Evolutionary conservation across 2,888 invertebrate species (phyloP), one percentile per base, ranked within the genome.

Genomic region (Desoria tigrina): DNA sequence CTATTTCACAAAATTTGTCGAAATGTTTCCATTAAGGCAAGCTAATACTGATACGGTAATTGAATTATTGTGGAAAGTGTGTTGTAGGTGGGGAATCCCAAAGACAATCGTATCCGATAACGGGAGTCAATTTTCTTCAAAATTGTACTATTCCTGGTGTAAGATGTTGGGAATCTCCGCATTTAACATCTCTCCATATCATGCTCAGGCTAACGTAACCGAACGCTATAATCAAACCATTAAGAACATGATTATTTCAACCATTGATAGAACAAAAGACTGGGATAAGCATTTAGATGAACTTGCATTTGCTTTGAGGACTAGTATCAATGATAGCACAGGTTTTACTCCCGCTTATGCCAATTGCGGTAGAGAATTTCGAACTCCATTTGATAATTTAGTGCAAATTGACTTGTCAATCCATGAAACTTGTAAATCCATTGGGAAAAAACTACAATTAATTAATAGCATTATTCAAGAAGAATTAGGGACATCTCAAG

Each of bases 301-400:
- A 32, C 18, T 73, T 1, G 32, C 49, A 1, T 72, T 72, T 58
- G 71, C 73, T 11, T 3, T 73, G 6, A 37, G 64, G 2, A 54
- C 67, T 7, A 11, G 54, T 1, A 37, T 51, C 3, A 65, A 37
- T 32, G 59, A 65, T 14, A 28, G 55, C 4, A 71, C 71, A 0
- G 39, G 42, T 1, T 68, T 60, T 16, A 51, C 71, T 21, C 64
- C 73, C 7, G 66, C 64, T 1, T 70, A 70, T 32, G n/a, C 65
- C 16, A 67, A 53, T 18, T 59, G 45, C 42, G 71, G 69, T 1
- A 32, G 71, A 14, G 71, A 73, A 45, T 42, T 69, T 0, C 26
- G 66, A n/a, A 53, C 53, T n/a, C 66, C 66, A 16, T 42, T 62
- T n/a, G 69, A 72, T 24, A 67, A 64, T 45, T n/a, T 45, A 11